These are phyloP conservation scores for Tenodera sinensis DNA, from an alignment of 2,888 invertebrate genomes.

Conservation along the genomic window DNA sequence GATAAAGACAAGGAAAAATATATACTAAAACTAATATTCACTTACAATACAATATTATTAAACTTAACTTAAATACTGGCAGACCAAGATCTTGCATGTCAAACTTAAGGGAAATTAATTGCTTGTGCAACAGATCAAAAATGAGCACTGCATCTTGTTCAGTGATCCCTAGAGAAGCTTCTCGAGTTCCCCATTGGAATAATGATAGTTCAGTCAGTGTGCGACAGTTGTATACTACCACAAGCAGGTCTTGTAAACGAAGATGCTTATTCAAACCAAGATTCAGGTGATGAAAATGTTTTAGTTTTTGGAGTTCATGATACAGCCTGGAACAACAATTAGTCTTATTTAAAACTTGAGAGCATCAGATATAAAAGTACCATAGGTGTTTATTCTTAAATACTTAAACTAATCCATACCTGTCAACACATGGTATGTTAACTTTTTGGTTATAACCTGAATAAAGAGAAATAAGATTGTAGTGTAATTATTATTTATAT, in stretches of 20 bases:
- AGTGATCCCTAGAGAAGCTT: not conserved
- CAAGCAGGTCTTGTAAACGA: not conserved
- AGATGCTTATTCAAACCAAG: not conserved
- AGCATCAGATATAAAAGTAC: no score
- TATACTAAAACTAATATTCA: no score
- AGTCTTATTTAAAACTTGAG: no score
- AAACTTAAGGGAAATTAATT: not conserved
- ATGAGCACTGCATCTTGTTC: not conserved
- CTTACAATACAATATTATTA: not conserved
- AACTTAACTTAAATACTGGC: not conserved
- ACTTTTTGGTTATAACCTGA: no score
- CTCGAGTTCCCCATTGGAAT: not conserved
- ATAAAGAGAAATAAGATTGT: no score
- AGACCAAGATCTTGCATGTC: not conserved
- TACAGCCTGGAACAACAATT: not conserved
- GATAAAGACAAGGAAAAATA: no score
- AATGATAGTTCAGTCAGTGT: not conserved
- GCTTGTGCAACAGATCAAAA: not conserved
- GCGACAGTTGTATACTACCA: not conserved
- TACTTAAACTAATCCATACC: no score
- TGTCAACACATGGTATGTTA: no score
- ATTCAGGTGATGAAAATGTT: not conserved
- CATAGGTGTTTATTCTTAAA: no score
- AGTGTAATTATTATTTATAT: no score
- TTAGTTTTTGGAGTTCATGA: not conserved